Base-by-base conservation (phyloP, 2,888 invertebrate species). In the Megastigmus dorsalis region DNA sequence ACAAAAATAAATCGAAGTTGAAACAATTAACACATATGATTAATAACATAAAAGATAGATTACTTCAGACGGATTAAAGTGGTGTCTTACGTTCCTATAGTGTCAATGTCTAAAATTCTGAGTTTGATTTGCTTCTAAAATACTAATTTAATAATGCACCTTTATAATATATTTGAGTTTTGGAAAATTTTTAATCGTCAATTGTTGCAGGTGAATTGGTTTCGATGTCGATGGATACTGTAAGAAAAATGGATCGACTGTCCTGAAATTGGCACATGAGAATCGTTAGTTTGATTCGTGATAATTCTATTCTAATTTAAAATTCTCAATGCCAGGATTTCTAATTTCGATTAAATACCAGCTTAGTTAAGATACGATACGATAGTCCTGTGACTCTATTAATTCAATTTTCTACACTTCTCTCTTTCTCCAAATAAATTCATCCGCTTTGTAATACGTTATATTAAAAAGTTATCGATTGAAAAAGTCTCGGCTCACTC, bases 231-330 rank as follows among this genome's bases (percentile, higher is more conserved):
- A 55, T n/a, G n/a, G n/a, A n/a, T n/a, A n/a, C n/a, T n/a, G n/a
- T n/a, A n/a, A n/a, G 15, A 54, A 52, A 36, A 54, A 18, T 36
- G 7, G 38, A 45, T 54, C 10, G 60, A 28, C 30, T 62, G 33
- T 57, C 30, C 10, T 54, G 30, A 50, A 26, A 65, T 74, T 69
- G 68, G 74, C 74, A 65, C 57, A 48, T 18, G 48, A 59, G 74
- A 57, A 52, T 54, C 0, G 43, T 41, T 33, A 38, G 6, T 50
- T 48, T 48, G 5, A 48, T 33, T 55, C 10, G 18, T 50, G 20
- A 26, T 30, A 26, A 15, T 10, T 28, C 4, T 23, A 65, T 41
- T 45, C n/a, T 62, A 63, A 55, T 59, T 28, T 41, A 45, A 5
- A 15, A n/a, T 30, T 59, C 13, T 28, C 28, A 13, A 28, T 28